Percentiles rank a stretch among this genome's conserved stretches.
These are phyloP conservation scores for Acrocera orbiculus DNA, from an alignment of 2,888 invertebrate genomes.

Conservation along the genomic window DNA sequence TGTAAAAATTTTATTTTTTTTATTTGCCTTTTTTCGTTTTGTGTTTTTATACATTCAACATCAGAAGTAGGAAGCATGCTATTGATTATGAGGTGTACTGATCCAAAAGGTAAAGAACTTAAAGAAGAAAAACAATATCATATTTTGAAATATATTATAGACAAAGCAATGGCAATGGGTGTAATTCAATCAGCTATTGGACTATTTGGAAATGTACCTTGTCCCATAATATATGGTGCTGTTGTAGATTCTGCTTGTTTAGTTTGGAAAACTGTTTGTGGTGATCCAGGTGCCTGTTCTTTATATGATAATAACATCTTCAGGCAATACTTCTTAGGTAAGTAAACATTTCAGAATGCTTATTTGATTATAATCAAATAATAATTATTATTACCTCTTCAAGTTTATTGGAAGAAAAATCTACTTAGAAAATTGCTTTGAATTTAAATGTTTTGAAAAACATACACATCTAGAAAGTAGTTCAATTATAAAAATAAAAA, in stretches of 20 bases:
- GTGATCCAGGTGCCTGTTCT: slow-evolving; percentile 66
- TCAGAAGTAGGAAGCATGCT: slow-evolving; percentile 85
- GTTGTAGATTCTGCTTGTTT: slow-evolving; percentile 84
- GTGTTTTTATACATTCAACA: slow-evolving; percentile 83
- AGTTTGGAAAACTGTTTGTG: slow-evolving; percentile 69
- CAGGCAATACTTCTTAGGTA: slow-evolving; percentile 71
- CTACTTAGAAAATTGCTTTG: no score
- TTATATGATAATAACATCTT: slow-evolving; percentile 74
- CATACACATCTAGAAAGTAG: no score
- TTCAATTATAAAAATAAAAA: no score
- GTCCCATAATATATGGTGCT: slow-evolving; percentile 85
- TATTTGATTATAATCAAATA: no score
- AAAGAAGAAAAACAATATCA: background rate
- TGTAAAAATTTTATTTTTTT: slow-evolving; percentile 68
- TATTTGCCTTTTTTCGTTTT: slow-evolving; percentile 63
- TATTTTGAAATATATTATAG: slow-evolving; percentile 24
- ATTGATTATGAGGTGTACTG: slow-evolving; percentile 76
- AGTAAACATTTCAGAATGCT: no score
- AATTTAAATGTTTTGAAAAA: no score
- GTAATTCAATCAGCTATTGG: slow-evolving; percentile 88
- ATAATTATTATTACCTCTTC: no score
- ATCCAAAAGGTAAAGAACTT: slow-evolving; percentile 43
- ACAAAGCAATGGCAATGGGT: slow-evolving; percentile 89
- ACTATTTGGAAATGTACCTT: slow-evolving; percentile 84
- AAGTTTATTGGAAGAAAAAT: no score